These are phyloP conservation scores for Adelges cooleyi DNA, from an alignment of 1,140 invertebrate species.

Conservation along the genomic window DNA sequence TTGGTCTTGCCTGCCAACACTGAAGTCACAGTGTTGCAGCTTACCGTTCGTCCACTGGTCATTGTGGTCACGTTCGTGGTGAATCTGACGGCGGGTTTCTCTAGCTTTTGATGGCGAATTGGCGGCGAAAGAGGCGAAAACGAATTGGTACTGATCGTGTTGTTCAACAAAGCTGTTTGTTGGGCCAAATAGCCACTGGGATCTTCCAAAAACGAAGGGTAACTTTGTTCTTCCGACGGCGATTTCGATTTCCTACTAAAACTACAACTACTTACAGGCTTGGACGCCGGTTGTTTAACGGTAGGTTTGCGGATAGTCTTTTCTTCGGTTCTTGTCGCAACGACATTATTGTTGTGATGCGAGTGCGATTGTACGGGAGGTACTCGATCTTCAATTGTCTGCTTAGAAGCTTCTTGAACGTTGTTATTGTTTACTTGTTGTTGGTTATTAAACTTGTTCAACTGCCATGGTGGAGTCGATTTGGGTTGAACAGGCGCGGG, in stretches of 20 bases:
- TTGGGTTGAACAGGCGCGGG: slow-evolving; percentile 31
- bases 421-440: slow-evolving; percentile 33
- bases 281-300: slow-evolving; percentile 31
- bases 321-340: background rate
- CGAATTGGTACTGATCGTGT: slow-evolving; percentile 47
- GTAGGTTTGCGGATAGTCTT: background rate
- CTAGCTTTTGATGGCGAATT: background rate
- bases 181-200: slow-evolving; percentile 77
- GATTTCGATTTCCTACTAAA: slow-evolving; percentile 45
- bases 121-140: slow-evolving; percentile 18
- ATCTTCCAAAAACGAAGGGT: slow-evolving; percentile 72
- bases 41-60: slow-evolving; percentile 59
- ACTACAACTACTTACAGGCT: background rate
- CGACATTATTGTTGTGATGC: slow-evolving; percentile 37
- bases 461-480: slow-evolving; percentile 33
- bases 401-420: slow-evolving; percentile 18
- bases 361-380: slow-evolving; percentile 47
- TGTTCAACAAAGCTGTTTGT: slow-evolving; percentile 70
- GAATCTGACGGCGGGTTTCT: slow-evolving; percentile 14
- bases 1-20: slow-evolving; percentile 61
- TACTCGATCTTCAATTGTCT: slow-evolving; percentile 45
- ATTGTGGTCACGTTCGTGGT: slow-evolving; percentile 50
- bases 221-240: slow-evolving; percentile 35
- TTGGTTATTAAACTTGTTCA: slow-evolving; percentile 22
- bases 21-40: slow-evolving; percentile 63